Conservation (phyloP, 2,888 invertebrate species). For the Clusia tigrina region DNA sequence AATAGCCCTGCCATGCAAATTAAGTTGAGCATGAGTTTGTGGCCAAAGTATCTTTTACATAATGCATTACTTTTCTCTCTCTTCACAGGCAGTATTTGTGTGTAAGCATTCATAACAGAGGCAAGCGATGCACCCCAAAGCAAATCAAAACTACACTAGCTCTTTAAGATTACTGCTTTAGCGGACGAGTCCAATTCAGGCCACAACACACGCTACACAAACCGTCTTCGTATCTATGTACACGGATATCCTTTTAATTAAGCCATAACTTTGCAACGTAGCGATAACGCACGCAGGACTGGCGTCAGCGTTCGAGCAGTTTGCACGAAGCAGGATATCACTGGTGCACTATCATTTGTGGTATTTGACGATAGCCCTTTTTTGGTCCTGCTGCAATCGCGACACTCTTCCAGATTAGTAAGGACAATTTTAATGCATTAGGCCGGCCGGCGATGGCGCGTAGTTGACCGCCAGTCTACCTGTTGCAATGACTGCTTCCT, state of each 20-base stretch:
- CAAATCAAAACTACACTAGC: no score
- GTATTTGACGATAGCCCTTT: conserved; percentile 37
- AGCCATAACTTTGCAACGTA: conserved; percentile 52
- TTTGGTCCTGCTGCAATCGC: conserved; percentile 31
- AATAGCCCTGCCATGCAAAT: no score
- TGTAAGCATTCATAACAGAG: no score
- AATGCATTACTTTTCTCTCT: no score
- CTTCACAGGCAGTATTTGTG: no score
- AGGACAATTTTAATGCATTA: conserved; percentile 29
- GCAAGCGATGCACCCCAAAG: no score
- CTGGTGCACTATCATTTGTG: conserved; percentile 39
- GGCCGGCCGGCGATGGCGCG: neutral
- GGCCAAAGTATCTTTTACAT: no score
- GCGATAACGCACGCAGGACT: conserved; percentile 38
- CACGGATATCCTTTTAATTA: conserved; percentile 63
- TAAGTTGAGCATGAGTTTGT: no score
- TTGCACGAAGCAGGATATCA: conserved; percentile 30
- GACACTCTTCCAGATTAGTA: conserved; percentile 1
- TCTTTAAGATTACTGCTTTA: conserved; percentile 54
- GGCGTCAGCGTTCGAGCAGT: conserved; percentile 10
- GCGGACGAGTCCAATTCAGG: no score
- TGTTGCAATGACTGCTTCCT: neutral
- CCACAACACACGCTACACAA: conserved; percentile 1
- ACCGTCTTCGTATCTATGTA: conserved; percentile 34
- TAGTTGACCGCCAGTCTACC: neutral